A percentile compares a stretch with the other conserved stretches of the same genome.
Evolutionary conservation across 2,113 vertebrate species (phyloP).

Genomic region (Azemiops feae): DNA sequence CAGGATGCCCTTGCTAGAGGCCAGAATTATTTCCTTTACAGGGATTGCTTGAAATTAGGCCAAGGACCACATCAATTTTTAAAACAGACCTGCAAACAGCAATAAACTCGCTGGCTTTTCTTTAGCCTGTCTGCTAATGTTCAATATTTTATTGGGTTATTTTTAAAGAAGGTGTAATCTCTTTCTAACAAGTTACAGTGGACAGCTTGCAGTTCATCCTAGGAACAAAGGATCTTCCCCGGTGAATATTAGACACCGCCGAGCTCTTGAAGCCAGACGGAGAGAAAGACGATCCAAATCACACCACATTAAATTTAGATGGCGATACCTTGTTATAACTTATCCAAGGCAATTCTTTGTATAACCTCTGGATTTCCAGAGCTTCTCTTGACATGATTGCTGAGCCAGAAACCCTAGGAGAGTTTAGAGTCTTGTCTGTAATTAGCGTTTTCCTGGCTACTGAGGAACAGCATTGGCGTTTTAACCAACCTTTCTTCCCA

Average conservation of each 20-base stretch:
- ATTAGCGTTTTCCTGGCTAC: background rate
- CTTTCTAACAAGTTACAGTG: background rate
- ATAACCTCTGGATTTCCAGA: constrained; percentile 3
- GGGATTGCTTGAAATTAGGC: background rate
- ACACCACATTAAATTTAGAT: background rate
- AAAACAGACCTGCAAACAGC: background rate
- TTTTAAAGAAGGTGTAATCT: background rate
- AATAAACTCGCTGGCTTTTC: background rate
- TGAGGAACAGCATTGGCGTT: background rate
- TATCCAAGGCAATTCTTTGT: background rate
- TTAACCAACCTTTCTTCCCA: background rate
- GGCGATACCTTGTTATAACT: background rate
- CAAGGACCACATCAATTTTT: background rate
- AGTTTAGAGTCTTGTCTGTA: background rate
- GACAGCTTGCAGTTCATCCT: background rate
- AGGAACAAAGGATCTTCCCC: background rate
- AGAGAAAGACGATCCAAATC: background rate
- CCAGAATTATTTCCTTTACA: background rate
- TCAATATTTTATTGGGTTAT: background rate
- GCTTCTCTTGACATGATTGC: background rate
- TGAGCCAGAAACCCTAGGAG: background rate
- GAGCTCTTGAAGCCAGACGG: background rate
- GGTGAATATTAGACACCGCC: background rate
- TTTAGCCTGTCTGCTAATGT: background rate
- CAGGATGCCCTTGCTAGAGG: background rate